Conservation (phyloP, 2,888 invertebrate genomes). For the Fissipunctia ypsillon region DNA sequence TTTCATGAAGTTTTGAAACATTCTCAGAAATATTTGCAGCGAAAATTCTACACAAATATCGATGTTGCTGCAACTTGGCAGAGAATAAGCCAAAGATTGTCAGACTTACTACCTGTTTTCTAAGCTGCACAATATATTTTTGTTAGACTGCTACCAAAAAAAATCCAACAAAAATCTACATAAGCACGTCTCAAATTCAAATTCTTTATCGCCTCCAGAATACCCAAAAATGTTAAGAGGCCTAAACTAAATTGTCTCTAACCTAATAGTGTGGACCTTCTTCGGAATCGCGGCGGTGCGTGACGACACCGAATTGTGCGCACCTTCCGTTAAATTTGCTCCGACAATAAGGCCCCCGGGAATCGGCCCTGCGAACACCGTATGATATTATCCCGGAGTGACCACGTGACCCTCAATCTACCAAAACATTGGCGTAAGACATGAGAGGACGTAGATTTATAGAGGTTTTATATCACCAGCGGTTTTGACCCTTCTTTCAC, state of each 20-base stretch:
- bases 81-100: background rate
- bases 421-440: constrained; percentile 58
- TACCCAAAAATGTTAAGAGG: constrained; percentile 35
- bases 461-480: background rate
- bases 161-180: background rate
- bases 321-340: constrained; percentile 82
- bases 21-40: background rate
- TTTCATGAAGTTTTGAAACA: constrained; percentile 26
- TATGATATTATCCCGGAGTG: constrained; percentile 76
- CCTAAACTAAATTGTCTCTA: constrained; percentile 60
- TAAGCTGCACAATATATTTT: background rate
- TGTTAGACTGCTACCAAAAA: background rate
- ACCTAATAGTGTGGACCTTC: constrained; percentile 55
- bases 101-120: too few relatives aligned
- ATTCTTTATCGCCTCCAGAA: constrained; percentile 3
- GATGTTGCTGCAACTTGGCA: background rate
- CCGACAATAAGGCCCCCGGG: constrained; percentile 77
- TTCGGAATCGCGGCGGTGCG: constrained; percentile 59
- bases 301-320: constrained; percentile 67
- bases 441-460: constrained; percentile 40
- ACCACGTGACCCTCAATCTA: constrained; percentile 78
- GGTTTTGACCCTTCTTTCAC: background rate
- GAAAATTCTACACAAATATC: background rate
- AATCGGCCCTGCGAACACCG: constrained; percentile 71
- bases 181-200: constrained; percentile 29